Percentiles rank a stretch among this genome's conserved stretches.
Evolutionary conservation across 2,888 invertebrate genomes (phyloP).

Genomic region (Labia minor): DNA sequence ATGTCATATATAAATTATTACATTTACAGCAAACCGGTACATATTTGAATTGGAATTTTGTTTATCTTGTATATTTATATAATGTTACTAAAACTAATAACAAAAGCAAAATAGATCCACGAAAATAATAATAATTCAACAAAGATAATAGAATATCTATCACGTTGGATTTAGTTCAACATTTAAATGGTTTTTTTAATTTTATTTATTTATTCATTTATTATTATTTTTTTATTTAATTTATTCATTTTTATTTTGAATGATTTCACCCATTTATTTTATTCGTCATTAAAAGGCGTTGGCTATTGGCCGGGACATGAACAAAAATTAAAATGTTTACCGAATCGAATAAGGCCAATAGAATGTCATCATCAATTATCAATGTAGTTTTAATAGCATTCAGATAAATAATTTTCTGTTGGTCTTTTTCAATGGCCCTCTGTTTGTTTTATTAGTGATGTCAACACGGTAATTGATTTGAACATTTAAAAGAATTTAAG

Average conservation of each 20-base stretch:
- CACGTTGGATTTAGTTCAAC: background rate
- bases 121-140: constrained; percentile 5
- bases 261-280: background rate
- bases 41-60: background rate
- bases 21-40: constrained; percentile 7
- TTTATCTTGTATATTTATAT: constrained; percentile 13
- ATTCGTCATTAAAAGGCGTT: constrained; percentile 3
- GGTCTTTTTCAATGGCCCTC: constrained; percentile 1
- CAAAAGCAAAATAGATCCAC: background rate
- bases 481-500: constrained; percentile 8
- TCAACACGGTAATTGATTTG: constrained; percentile 3
- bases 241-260: background rate
- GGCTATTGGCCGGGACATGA: background rate
- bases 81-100: background rate
- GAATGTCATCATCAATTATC: constrained; percentile 1
- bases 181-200: background rate
- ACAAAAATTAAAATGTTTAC: constrained; percentile 2
- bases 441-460: constrained; percentile 7
- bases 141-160: background rate
- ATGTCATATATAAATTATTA: constrained; percentile 7
- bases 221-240: too few species aligned
- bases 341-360: constrained; percentile 4
- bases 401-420: constrained; percentile 4
- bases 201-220: too few species aligned
- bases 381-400: constrained; percentile 7